phyloP scores from a whole-genome alignment of 2,113 vertebrate genomes.

The Ictalurus punctatus region DNA sequence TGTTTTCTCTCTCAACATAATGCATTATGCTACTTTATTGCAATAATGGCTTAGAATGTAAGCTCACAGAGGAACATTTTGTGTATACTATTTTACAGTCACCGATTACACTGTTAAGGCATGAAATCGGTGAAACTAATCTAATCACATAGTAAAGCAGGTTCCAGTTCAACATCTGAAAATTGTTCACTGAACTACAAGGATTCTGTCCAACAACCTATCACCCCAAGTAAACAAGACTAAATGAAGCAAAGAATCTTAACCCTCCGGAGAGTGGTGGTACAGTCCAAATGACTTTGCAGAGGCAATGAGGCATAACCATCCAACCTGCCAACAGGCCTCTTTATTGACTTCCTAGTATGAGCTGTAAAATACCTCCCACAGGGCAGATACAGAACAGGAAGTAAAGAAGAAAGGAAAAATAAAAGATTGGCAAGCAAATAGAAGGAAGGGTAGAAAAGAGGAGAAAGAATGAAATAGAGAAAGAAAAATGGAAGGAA shows the following conservation, averaged over 20 bases:
- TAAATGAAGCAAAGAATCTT: conserved; percentile 38
- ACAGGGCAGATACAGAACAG: conserved; percentile 1
- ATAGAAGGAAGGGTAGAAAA: background rate
- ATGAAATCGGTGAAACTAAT: background rate
- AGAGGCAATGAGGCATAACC: conserved; percentile 46
- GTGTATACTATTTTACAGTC: background rate
- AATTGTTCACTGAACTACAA: background rate
- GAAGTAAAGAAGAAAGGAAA: background rate
- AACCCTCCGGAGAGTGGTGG: conserved; percentile 17
- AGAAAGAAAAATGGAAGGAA: background rate
- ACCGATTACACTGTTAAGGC: background rate
- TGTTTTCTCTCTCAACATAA: background rate
- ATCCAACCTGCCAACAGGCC: conserved; percentile 37
- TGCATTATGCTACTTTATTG: background rate
- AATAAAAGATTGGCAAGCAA: background rate
- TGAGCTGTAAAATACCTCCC: conserved; percentile 24
- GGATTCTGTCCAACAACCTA: background rate
- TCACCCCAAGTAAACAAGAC: conserved; percentile 33
- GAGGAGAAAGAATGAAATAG: background rate
- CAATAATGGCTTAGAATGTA: background rate
- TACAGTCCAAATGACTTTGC: conserved; percentile 45
- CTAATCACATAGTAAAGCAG: background rate
- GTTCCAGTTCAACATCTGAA: background rate
- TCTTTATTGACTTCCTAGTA: conserved; percentile 41
- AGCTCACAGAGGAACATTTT: background rate